Evolutionary conservation across 2,888 invertebrate species (phyloP).

Genomic region (Megastigmus dorsalis): DNA sequence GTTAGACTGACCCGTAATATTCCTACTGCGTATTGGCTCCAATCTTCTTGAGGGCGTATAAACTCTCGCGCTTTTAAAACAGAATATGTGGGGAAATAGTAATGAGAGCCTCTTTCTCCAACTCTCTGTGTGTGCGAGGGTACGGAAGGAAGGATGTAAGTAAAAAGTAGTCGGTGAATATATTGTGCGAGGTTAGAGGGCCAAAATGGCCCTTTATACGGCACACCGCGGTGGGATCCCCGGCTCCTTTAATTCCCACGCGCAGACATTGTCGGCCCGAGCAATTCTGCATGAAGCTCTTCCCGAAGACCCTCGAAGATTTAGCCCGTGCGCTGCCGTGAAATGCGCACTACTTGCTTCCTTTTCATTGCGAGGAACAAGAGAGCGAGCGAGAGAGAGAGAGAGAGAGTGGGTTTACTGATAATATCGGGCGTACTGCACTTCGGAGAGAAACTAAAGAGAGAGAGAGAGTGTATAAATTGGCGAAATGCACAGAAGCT

Average conservation of each 20-base stretch:
- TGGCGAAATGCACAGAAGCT: background rate
- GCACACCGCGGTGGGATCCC: background rate
- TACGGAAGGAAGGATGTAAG: background rate
- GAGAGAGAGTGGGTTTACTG: background rate
- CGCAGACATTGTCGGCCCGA: background rate
- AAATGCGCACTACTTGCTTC: background rate
- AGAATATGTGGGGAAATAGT: conserved; percentile 10
- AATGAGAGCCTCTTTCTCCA: conserved; percentile 11
- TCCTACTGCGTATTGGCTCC: no score
- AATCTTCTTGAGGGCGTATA: no score
- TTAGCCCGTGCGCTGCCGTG: background rate
- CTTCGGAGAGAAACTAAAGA: no score
- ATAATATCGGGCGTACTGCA: no score
- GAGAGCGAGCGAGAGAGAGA: background rate
- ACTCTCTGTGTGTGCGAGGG: no score
- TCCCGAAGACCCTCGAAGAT: background rate
- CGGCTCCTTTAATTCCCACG: conserved; percentile 11
- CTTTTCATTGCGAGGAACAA: background rate
- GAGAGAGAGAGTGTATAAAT: background rate
- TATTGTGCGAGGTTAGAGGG: background rate
- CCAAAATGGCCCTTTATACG: background rate
- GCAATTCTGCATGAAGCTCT: conserved; percentile 9
- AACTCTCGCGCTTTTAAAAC: background rate
- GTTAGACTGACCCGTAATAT: conserved; percentile 5
- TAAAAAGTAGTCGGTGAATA: background rate